Evolutionary conservation across 2,113 vertebrate species (phyloP), one percentile per base, ranked within the genome.

Genomic region (Panthera leo): DNA sequence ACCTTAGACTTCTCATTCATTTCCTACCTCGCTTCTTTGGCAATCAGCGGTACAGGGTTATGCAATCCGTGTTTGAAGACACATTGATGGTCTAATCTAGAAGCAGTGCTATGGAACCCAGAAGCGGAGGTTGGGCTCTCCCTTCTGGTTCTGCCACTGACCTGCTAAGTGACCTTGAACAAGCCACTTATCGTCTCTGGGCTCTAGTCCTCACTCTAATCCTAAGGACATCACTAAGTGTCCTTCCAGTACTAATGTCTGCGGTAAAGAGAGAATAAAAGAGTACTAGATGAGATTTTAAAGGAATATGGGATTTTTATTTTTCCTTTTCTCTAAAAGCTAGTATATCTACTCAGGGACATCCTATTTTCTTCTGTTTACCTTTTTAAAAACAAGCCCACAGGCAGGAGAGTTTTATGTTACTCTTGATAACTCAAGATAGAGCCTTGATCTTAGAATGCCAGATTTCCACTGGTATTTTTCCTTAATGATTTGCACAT

Each of bases 381-480:
- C 88, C 82, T 75, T 94, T 97, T 65, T 67, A 93, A 94, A 94
- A 87, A n/a, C 48, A 90, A 97, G 80, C 29, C 29, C 36, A 73
- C 29, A 42, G 89, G 27, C 63, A 29, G 48, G 63, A 75, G 79
- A 71, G 89, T 91, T 93, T 95, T 68, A 84, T 36, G 34, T 95
- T 86, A 39, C 80, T 83, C 80, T 34, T 76, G 95, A 97, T 55
- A 86, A 73, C 58, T 82, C 36, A 3, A 93, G 95, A 51, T 68
- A 78, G 91, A 55, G 82, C 71, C 91, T 84, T 51, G 92, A 85
- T 71, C 80, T 89, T 51, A 36, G 95, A 92, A 73, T 19, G 42
- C 55, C 61, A 96, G 94, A 75, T 89, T 89, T 89, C 73, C 27
- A 8, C 18, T 13, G 71, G 78, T 68, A 34, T 85, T 96, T 88